Evolutionary conservation across 2,888 invertebrate genomes (phyloP).

Genomic region (Latrodectus elegans): DNA sequence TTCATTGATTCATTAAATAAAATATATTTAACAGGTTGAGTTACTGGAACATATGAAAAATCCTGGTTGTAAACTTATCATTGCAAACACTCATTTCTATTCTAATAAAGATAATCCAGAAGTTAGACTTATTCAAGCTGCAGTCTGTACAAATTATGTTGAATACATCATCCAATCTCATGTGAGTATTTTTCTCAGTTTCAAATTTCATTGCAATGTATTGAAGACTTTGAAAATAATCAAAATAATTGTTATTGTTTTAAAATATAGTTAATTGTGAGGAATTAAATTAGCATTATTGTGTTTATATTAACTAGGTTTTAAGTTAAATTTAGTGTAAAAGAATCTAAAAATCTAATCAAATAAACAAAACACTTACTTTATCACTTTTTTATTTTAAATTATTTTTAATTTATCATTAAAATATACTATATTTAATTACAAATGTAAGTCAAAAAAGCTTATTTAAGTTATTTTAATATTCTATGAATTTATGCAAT

Average conservation of each 20-base stretch:
- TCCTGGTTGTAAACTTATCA: conserved; percentile 72
- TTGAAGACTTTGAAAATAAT: neutral
- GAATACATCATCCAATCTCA: conserved; percentile 77
- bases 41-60: conserved; percentile 70
- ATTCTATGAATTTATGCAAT: no score
- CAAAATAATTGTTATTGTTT: neutral
- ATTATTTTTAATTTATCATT: no score
- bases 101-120: conserved; percentile 94
- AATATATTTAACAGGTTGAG: conserved; percentile 67
- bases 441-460: no score
- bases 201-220: neutral
- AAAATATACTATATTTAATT: no score
- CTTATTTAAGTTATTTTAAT: no score
- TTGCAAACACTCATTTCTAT: conserved; percentile 94
- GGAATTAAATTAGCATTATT: neutral
- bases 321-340: no score
- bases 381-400: no score
- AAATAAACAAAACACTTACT: no score
- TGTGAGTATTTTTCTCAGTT: conserved; percentile 70
- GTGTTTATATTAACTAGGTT: neutral
- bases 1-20: no score
- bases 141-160: conserved; percentile 83
- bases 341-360: no score
- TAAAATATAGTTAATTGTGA: neutral
- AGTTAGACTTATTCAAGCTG: conserved; percentile 89